Evolutionary conservation across 2,888 invertebrate genomes (phyloP).

Genomic region (Trissolcus japonicus): DNA sequence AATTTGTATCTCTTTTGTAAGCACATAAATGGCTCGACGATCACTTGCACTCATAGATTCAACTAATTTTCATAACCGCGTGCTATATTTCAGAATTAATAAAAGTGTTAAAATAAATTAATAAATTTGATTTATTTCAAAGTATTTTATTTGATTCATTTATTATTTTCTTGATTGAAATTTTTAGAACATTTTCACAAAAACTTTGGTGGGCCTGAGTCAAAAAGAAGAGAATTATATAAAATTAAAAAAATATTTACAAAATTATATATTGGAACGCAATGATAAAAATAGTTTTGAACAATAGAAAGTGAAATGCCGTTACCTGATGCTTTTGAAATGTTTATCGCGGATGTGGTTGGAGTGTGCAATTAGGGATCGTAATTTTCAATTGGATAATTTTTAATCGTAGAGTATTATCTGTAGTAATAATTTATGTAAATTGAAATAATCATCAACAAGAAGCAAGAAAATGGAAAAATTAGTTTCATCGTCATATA

Average conservation of each 20-base stretch:
- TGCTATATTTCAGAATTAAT: too few relatives aligned
- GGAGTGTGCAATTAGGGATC: conserved; percentile 23
- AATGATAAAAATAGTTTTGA: conserved; percentile 28
- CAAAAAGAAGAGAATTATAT: too few relatives aligned
- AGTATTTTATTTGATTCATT: too few relatives aligned
- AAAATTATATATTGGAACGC: conserved; percentile 15
- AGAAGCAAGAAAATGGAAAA: background rate
- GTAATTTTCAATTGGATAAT: conserved; percentile 26
- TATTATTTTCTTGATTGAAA: too few relatives aligned
- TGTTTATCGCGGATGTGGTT: conserved; percentile 22
- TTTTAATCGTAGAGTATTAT: conserved; percentile 15
- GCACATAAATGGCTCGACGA: conserved; percentile 27
- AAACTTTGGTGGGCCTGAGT: too few relatives aligned
- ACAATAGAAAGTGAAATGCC: conserved; percentile 39
- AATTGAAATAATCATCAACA: conserved; percentile 11
- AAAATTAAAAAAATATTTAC: too few relatives aligned
- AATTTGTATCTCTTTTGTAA: conserved; percentile 57
- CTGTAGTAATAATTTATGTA: conserved; percentile 23
- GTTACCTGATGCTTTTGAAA: conserved; percentile 17
- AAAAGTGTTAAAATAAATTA: too few relatives aligned
- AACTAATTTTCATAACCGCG: conserved; percentile 4
- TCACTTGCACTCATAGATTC: conserved; percentile 17
- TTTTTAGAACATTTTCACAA: too few relatives aligned
- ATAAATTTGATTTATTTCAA: too few relatives aligned
- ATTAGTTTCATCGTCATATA: background rate